Conservation (phyloP, 2,797 vertebrate genomes). For the Discoglossus pictus region DNA sequence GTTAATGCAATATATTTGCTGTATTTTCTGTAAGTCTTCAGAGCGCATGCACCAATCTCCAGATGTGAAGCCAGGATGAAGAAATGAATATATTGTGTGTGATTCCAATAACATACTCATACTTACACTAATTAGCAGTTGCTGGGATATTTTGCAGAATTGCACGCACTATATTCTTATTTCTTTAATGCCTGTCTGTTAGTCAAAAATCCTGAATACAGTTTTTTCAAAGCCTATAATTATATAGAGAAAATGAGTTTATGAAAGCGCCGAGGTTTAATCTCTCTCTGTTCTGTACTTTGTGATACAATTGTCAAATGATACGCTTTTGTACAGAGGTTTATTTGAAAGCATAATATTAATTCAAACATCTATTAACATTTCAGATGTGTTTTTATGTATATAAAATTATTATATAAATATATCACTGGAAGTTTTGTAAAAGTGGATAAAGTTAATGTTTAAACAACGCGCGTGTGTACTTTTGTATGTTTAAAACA, state of each 20-base stretch:
- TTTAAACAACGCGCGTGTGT: no score
- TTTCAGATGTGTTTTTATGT: neutral
- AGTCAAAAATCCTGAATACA: constrained; percentile 51
- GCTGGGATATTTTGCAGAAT: constrained; percentile 52
- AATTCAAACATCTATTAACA: constrained; percentile 14
- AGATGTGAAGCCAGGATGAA: constrained; percentile 9
- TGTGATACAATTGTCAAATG: constrained; percentile 37
- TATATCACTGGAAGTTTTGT: no score
- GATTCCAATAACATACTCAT: constrained; percentile 41
- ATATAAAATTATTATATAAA: constrained; percentile 12
- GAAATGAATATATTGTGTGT: constrained; percentile 7
- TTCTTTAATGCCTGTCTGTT: constrained; percentile 42
- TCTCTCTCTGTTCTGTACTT: constrained; percentile 22
- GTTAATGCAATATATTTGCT: no score
- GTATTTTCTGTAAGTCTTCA: no score
- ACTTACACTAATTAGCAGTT: constrained; percentile 43
- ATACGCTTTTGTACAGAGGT: constrained; percentile 18
- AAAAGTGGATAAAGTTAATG: no score
- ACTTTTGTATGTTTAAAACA: no score
- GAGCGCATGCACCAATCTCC: neutral
- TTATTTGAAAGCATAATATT: constrained; percentile 38
- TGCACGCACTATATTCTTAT: constrained; percentile 48
- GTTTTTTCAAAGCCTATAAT: constrained; percentile 47
- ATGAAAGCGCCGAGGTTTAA: constrained; percentile 36
- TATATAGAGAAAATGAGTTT: constrained; percentile 48